Evolutionary conservation across 2,797 vertebrate species (phyloP).

Genomic region (Peromyscus aztecus): DNA sequence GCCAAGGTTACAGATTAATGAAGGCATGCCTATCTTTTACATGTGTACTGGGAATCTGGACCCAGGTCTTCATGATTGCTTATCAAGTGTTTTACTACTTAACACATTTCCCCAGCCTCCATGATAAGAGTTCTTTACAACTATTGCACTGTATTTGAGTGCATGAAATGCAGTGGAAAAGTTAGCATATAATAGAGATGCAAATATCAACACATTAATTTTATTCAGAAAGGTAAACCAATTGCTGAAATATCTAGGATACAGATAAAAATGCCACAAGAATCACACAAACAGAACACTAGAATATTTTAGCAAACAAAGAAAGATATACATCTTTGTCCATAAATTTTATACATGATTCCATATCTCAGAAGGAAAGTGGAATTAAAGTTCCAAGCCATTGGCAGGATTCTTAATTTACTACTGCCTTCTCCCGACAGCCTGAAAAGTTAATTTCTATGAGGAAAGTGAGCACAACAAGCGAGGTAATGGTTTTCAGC

Average conservation of each 20-base stretch:
- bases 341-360: background rate
- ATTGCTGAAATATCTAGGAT: background rate
- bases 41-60: background rate
- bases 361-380: conserved; percentile 15
- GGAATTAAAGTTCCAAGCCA: conserved; percentile 11
- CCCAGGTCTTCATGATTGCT: background rate
- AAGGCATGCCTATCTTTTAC: background rate
- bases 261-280: background rate
- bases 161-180: background rate
- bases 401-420: conserved; percentile 21
- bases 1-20: background rate
- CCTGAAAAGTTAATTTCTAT: conserved; percentile 59
- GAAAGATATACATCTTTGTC: background rate
- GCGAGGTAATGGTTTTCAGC: conserved; percentile 29
- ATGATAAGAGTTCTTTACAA: background rate
- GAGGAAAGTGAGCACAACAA: conserved; percentile 47
- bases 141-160: background rate
- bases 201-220: background rate
- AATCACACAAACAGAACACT: background rate
- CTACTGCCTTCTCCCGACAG: background rate
- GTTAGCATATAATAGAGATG: background rate
- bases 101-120: background rate
- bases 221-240: conserved; percentile 7
- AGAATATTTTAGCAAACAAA: background rate
- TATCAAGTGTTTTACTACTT: background rate